Percentiles rank a stretch among this genome's conserved stretches.
phyloP scores from a whole-genome alignment of 2,113 vertebrate species.

The Tonatia bakeri region DNA sequence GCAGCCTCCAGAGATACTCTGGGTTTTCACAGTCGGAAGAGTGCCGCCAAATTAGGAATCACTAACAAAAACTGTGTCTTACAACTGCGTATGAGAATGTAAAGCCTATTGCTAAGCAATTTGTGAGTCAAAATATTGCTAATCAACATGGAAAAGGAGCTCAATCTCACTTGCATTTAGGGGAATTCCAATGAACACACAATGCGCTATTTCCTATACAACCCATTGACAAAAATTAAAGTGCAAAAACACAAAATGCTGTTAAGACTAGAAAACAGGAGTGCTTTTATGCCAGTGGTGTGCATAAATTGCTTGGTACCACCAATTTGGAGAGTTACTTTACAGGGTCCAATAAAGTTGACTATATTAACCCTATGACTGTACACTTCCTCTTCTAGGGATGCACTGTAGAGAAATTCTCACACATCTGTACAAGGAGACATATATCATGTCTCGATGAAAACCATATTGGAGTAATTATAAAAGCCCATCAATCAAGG shows the following conservation, averaged over 20 bases:
- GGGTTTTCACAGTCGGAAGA: neutral
- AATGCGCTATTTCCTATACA: neutral
- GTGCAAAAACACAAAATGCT: slow-evolving; percentile 6
- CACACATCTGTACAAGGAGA: neutral
- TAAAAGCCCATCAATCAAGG: neutral
- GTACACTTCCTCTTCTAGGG: neutral
- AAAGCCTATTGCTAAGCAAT: neutral
- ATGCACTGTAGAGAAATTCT: neutral
- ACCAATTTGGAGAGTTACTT: neutral
- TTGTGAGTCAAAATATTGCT: neutral
- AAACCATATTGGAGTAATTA: neutral
- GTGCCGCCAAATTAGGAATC: neutral
- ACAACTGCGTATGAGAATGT: slow-evolving; percentile 8
- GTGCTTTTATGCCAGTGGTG: neutral
- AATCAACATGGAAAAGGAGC: neutral
- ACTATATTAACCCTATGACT: neutral
- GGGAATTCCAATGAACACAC: neutral
- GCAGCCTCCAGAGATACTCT: neutral
- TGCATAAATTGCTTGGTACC: neutral
- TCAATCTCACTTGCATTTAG: slow-evolving; percentile 24
- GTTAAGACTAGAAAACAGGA: neutral
- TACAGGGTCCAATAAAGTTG: neutral
- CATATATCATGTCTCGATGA: neutral
- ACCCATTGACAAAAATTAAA: slow-evolving; percentile 33
- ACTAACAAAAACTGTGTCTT: neutral